Evolutionary conservation across 2,113 vertebrate genomes (phyloP).

Genomic region (Diglossa brunneiventris): DNA sequence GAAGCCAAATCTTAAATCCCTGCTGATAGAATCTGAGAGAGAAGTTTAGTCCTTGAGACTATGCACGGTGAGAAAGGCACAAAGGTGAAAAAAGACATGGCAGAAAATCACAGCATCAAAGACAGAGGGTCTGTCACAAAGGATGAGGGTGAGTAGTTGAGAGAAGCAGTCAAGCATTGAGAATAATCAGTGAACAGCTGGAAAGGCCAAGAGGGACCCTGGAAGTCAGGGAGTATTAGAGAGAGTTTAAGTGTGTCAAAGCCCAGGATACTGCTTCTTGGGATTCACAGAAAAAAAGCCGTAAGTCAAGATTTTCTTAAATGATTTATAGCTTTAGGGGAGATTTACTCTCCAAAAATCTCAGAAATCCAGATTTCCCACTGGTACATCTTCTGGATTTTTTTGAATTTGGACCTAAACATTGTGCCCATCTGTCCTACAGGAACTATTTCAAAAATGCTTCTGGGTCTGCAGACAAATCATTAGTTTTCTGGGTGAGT

Average conservation of each 20-base stretch:
- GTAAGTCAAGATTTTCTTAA: neutral
- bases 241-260: neutral
- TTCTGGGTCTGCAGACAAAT: neutral
- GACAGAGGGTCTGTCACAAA: neutral
- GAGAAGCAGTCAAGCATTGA: neutral
- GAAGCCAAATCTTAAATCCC: constrained; percentile 9
- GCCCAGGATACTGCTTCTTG: neutral
- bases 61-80: neutral
- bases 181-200: neutral
- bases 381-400: neutral
- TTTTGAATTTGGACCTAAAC: neutral
- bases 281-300: neutral
- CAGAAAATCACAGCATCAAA: constrained; percentile 18
- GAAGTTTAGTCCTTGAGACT: neutral
- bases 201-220: neutral
- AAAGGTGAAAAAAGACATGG: constrained; percentile 11
- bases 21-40: neutral
- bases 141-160: neutral
- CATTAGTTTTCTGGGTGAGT: neutral
- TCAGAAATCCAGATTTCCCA: neutral
- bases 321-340: neutral
- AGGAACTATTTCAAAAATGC: neutral
- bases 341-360: neutral
- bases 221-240: neutral
- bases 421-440: neutral